Evolutionary conservation across 2,888 invertebrate species (phyloP).

Genomic region (Hypercompe scribonia): DNA sequence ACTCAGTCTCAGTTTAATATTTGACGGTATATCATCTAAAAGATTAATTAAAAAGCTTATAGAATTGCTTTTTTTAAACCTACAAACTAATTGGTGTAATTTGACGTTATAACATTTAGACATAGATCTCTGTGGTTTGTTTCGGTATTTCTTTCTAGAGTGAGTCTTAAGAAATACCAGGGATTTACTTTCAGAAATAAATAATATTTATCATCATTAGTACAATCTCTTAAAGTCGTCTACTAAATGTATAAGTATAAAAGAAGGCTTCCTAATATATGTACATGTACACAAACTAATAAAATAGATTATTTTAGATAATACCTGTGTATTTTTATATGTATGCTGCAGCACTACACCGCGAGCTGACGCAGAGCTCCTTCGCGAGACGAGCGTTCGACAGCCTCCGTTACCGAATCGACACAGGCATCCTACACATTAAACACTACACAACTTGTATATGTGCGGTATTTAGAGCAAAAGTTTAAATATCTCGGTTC

Average conservation of each 20-base stretch:
- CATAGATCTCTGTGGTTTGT: too few relatives aligned
- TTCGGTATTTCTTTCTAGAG: too few relatives aligned
- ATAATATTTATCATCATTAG: too few relatives aligned
- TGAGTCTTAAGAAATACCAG: too few relatives aligned
- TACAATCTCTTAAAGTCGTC: not conserved
- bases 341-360: constrained; percentile 44
- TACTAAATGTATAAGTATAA: not conserved
- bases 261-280: not conserved
- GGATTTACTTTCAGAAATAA: too few relatives aligned
- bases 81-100: too few relatives aligned
- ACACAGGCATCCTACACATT: constrained; percentile 66
- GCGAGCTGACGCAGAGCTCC: constrained; percentile 49
- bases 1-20: not conserved
- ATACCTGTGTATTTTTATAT: not conserved
- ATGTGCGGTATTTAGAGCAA: constrained; percentile 17
- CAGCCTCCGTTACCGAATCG: constrained; percentile 73
- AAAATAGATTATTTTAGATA: not conserved
- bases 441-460: constrained; percentile 16
- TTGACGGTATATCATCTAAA: not conserved
- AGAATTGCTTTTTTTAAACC: too few relatives aligned
- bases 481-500: too few relatives aligned
- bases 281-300: not conserved
- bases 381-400: constrained; percentile 76
- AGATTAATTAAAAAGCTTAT: not conserved
- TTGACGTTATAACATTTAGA: too few relatives aligned